Conservation (phyloP, 1,140 invertebrate genomes). For the Drosophila novamexicana region DNA sequence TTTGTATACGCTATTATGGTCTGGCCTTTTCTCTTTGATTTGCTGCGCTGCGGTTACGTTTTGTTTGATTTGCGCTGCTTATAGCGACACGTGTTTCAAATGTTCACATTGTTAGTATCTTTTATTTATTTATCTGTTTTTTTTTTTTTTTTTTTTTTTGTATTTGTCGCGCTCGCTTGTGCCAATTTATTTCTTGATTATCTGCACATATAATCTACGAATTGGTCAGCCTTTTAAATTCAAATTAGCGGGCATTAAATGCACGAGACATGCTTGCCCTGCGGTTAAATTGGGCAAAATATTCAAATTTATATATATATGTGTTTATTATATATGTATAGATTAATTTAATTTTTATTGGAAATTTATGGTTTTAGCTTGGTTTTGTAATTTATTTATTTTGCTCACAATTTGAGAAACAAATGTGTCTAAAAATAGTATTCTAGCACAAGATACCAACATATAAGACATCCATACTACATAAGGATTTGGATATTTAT, state of each 20-base stretch:
- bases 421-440: no score
- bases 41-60: slow-evolving; percentile 41
- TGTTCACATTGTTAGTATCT: slow-evolving; percentile 58
- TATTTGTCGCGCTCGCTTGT: slow-evolving; percentile 50
- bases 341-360: slow-evolving; percentile 10
- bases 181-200: slow-evolving; percentile 82
- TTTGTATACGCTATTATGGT: slow-evolving; percentile 47
- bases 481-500: no score
- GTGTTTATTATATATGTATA: not conserved
- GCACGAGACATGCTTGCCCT: slow-evolving; percentile 58
- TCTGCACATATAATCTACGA: slow-evolving; percentile 73
- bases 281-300: slow-evolving; percentile 35
- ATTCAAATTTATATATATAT: slow-evolving; percentile 6
- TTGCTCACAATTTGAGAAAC: not conserved
- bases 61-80: slow-evolving; percentile 39
- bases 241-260: slow-evolving; percentile 78
- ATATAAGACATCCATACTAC: no score
- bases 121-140: slow-evolving; percentile 30
- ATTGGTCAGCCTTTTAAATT: slow-evolving; percentile 78
- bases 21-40: slow-evolving; percentile 63
- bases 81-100: slow-evolving; percentile 80
- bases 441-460: no score
- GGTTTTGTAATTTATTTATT: slow-evolving; percentile 39
- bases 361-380: slow-evolving; percentile 56
- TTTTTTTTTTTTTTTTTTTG: not conserved